Evolutionary conservation across 37 sponge, comb jelly and placozoan species (phyloP).

Genomic region (Eunapius fragilis): DNA sequence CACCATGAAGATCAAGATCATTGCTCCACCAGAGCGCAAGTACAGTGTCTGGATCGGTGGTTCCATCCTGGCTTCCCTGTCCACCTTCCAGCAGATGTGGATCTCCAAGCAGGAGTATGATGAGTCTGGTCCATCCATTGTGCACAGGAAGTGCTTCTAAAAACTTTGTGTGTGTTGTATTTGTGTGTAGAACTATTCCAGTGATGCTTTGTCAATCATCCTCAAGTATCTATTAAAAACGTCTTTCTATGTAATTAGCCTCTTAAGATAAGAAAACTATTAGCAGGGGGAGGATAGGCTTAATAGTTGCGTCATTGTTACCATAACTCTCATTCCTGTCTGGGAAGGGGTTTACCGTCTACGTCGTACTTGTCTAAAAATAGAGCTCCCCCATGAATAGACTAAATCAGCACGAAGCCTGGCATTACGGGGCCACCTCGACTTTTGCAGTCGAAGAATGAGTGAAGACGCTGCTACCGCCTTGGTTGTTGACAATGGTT

Average conservation of each 20-base stretch:
- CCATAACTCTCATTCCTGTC: too few relatives aligned
- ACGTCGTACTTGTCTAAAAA: too few relatives aligned
- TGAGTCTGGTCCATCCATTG: constrained; percentile 99
- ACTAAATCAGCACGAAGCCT: too few relatives aligned
- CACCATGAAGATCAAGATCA: constrained; percentile 99
- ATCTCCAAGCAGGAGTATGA: constrained; percentile 99
- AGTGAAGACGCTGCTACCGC: constrained; percentile 83
- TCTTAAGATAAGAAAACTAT: too few relatives aligned
- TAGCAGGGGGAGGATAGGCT: too few relatives aligned
- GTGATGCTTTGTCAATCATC: background rate
- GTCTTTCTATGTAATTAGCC: too few relatives aligned
- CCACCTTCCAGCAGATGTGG: constrained; percentile 99
- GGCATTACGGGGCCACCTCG: too few relatives aligned
- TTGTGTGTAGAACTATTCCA: background rate
- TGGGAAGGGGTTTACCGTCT: too few relatives aligned
- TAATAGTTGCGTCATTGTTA: too few relatives aligned
- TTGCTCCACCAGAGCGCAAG: constrained; percentile 99
- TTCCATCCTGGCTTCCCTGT: constrained; percentile 98
- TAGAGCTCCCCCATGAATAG: too few relatives aligned
- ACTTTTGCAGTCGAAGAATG: background rate
- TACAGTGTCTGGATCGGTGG: constrained; percentile 99
- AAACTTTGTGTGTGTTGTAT: constrained; percentile 14
- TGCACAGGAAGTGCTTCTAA: constrained; percentile 99
- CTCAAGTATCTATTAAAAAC: too few relatives aligned
- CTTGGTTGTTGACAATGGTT: constrained; percentile 99